Evolutionary conservation across 2,113 vertebrate species (phyloP).

Genomic region (Nesogale talazaci): DNA sequence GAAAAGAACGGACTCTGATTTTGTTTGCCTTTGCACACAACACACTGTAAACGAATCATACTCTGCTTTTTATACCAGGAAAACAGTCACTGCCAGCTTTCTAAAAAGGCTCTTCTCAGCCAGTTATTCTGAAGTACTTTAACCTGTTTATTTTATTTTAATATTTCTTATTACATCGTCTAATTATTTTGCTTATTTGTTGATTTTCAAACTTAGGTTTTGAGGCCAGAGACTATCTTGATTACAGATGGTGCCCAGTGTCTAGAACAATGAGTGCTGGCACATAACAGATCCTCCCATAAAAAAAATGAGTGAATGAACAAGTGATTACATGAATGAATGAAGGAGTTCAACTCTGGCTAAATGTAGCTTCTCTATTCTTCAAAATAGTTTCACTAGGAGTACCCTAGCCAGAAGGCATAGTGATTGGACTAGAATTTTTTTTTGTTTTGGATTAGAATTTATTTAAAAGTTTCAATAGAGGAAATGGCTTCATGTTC

Average conservation of each 20-base stretch:
- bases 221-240: not conserved
- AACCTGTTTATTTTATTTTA: not conserved
- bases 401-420: not conserved
- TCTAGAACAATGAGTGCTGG: not conserved
- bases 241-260: not conserved
- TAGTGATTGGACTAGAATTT: not conserved
- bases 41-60: slow-evolving; percentile 27
- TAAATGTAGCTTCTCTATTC: not conserved
- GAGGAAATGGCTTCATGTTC: not conserved
- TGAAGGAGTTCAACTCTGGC: not conserved
- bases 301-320: slow-evolving; percentile 6
- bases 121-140: not conserved
- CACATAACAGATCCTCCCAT: not conserved
- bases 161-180: slow-evolving; percentile 21
- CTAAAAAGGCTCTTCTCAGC: slow-evolving; percentile 18
- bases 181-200: not conserved
- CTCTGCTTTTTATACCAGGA: not conserved
- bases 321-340: not conserved
- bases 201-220: slow-evolving; percentile 24
- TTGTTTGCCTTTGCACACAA: slow-evolving; percentile 1
- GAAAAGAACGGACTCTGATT: slow-evolving; percentile 29
- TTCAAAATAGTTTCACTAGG: slow-evolving; percentile 26
- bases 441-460: not conserved
- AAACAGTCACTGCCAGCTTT: not conserved
- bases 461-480: not conserved